Conservation (phyloP, 2,113 vertebrate genomes). For the Halcyon senegalensis region DNA sequence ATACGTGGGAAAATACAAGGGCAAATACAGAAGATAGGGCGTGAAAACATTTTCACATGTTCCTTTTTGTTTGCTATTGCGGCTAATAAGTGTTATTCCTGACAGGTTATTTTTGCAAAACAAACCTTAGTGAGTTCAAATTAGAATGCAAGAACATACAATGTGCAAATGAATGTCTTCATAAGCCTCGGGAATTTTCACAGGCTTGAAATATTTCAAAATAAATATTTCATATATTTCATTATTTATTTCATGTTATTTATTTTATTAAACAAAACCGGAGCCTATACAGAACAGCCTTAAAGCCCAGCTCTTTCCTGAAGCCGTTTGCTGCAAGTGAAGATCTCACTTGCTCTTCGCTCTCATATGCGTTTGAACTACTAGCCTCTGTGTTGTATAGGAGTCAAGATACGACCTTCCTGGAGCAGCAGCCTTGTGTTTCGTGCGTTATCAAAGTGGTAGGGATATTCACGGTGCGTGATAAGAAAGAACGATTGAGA, state of each 20-base stretch:
- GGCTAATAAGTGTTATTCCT: not conserved
- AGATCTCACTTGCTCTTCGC: not conserved
- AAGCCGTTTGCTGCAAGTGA: not conserved
- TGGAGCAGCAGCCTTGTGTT: not conserved
- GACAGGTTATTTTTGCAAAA: not conserved
- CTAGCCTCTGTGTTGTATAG: constrained; percentile 1
- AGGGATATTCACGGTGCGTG: not conserved
- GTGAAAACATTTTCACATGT: not conserved
- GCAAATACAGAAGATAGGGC: rapidly evolving
- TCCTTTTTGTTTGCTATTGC: not conserved
- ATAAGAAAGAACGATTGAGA: not conserved
- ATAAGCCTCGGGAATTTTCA: not conserved
- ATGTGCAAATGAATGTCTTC: not conserved
- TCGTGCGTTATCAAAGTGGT: not conserved
- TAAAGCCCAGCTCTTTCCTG: not conserved
- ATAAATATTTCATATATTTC: not conserved
- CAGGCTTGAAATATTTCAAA: not conserved
- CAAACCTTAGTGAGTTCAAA: not conserved
- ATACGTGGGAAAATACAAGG: not conserved
- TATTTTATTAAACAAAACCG: not conserved
- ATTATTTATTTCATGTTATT: not conserved
- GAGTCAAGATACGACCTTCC: not conserved
- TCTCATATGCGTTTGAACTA: constrained; percentile 15
- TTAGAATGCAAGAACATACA: not conserved
- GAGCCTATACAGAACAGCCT: not conserved